phyloP scores from a whole-genome alignment of 2,113 vertebrate species.

The Brevimyrus niger region DNA sequence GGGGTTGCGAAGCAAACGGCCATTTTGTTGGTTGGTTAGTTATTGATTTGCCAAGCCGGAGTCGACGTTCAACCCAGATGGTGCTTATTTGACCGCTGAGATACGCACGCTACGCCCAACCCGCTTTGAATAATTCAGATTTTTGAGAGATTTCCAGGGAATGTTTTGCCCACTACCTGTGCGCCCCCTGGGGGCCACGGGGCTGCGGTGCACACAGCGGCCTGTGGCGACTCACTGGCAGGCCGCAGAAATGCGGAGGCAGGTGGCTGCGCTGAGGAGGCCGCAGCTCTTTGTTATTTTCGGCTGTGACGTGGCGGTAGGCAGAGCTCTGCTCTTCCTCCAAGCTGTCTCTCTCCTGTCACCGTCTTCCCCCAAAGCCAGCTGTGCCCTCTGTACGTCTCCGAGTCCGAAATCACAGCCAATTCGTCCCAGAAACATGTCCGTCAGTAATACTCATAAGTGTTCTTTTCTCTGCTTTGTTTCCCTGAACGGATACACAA shows the following conservation, averaged over 20 bases:
- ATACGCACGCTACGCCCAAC: neutral
- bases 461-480: constrained; percentile 12
- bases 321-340: neutral
- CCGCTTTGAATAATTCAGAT: neutral
- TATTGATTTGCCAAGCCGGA: neutral
- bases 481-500: neutral
- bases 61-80: neutral
- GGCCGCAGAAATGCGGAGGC: constrained; percentile 31
- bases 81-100: neutral
- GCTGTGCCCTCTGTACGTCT: neutral
- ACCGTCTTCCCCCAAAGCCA: neutral
- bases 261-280: constrained; percentile 27
- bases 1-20: neutral
- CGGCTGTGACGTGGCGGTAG: neutral
- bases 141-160: neutral
- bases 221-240: constrained; percentile 22
- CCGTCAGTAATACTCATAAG: constrained; percentile 12
- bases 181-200: neutral
- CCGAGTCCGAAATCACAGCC: constrained; percentile 14
- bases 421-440: constrained; percentile 25
- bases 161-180: neutral
- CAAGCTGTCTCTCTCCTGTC: neutral
- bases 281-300: constrained; percentile 9
- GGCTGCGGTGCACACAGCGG: constrained; percentile 1
- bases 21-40: neutral